Evolutionary conservation across 2,113 vertebrate species (phyloP).

Genomic region (Odocoileus hemionus): DNA sequence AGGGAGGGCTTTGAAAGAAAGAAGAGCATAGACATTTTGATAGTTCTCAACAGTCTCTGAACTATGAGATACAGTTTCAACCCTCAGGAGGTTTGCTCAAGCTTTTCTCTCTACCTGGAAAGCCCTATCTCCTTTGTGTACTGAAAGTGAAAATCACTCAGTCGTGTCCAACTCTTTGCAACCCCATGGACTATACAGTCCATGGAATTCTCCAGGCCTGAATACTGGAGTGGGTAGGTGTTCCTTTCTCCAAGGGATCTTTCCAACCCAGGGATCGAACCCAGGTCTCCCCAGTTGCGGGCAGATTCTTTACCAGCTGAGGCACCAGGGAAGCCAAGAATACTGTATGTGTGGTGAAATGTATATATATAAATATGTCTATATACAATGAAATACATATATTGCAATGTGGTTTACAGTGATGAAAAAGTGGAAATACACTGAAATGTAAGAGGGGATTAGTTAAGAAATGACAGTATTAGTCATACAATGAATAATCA

Average conservation of each 20-base stretch:
- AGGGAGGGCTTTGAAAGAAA: background rate
- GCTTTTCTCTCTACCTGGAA: background rate
- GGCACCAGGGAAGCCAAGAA: background rate
- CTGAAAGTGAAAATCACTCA: background rate
- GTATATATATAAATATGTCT: rapidly evolving
- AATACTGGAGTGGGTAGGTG: background rate
- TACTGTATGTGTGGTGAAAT: background rate
- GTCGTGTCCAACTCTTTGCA: background rate
- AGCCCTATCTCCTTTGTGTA: background rate
- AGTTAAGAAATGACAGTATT: background rate
- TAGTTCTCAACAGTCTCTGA: background rate
- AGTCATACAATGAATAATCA: background rate
- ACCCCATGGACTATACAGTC: background rate
- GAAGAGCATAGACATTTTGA: background rate
- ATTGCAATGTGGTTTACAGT: background rate
- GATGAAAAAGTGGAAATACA: background rate
- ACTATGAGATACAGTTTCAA: background rate
- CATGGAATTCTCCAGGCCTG: background rate
- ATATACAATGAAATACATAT: background rate
- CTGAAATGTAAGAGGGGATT: background rate
- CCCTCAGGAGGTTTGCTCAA: background rate
- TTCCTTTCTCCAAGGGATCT: background rate
- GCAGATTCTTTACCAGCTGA: background rate
- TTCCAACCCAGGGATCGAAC: background rate
- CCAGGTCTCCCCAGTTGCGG: background rate